Conservation (phyloP, 2,113 vertebrate genomes). For the Cebidichthys violaceus region DNA sequence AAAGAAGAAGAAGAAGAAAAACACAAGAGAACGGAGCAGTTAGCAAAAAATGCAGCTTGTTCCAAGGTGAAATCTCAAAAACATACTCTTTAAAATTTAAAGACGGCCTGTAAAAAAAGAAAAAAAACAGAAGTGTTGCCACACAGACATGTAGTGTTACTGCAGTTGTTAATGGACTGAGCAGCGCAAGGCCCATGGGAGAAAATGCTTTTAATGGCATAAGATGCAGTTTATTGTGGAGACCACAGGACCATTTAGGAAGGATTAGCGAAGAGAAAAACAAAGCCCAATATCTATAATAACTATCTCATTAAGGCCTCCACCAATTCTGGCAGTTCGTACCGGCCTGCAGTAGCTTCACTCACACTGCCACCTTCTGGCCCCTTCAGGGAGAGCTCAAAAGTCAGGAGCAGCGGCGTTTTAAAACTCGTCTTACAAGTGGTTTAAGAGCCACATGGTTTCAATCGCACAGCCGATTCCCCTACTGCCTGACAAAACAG, state of each 20-base stretch:
- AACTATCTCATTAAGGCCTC: slow-evolving; percentile 7
- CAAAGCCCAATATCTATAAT: neutral
- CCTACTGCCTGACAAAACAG: slow-evolving; percentile 31
- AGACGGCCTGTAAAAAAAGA: slow-evolving; percentile 1
- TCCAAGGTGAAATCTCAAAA: slow-evolving; percentile 12
- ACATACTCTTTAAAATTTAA: neutral
- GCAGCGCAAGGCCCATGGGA: neutral
- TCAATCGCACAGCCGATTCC: neutral
- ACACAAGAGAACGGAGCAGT: slow-evolving; percentile 24
- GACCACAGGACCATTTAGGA: slow-evolving; percentile 2
- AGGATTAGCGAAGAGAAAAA: neutral
- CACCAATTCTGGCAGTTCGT: neutral
- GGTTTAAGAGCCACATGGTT: slow-evolving; percentile 19
- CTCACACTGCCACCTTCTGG: slow-evolving; percentile 78
- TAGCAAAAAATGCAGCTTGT: neutral
- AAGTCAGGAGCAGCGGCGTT: neutral
- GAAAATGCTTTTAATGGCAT: slow-evolving; percentile 11
- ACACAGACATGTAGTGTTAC: slow-evolving; percentile 8
- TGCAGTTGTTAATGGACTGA: slow-evolving; percentile 9
- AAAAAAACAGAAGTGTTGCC: neutral
- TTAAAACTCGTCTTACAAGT: slow-evolving; percentile 2
- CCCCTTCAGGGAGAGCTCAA: neutral
- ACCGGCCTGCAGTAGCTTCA: slow-evolving; percentile 32
- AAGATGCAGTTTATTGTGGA: neutral
- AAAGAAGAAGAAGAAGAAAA: slow-evolving; percentile 24